Base-by-base conservation (phyloP, 2,797 vertebrate species). In the Amblyraja radiata region DNA sequence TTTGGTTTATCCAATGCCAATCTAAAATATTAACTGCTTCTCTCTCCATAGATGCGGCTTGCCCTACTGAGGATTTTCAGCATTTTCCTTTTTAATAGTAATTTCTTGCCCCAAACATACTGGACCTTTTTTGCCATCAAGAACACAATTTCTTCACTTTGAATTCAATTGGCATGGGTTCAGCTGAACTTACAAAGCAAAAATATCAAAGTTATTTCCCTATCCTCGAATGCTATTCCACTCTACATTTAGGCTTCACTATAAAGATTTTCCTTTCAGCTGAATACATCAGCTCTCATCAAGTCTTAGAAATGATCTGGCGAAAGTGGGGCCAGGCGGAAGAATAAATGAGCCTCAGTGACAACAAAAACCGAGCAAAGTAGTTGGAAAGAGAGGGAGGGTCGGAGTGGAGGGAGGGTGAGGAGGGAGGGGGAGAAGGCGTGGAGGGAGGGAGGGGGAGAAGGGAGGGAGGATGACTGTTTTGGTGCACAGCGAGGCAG, bases 171-270 rank as follows among this genome's bases (percentile, higher is more conserved):
- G 25, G 9, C 28, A 4, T 9, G 80, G 21, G 80, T 83, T 83
- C 81, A 28, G 81, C 54, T 58, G 81, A 58, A 83, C 25, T 61
- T 84, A n/a, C 81, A 84, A 84, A 58, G 46, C 81, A 46, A 83
- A 83, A 23, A 58, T 25, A 25, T 54, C 5, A 10, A 58, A 83
- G 54, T 58, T 58, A 83, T 83, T 83, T 58, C 10, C 28, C 46
- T 58, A 9, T 23, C 23, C 23, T 83, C 39, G 28, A 28, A 74
- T 8, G 46, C 10, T 25, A 46, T 5, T 54, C 25, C 46, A 23
- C 36, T 39, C 36, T 80, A 80, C 18, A 39, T 80, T 80, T 80
- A 46, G 36, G 78, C 78, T 80, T 80, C 78, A 46, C 78, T 80
- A 80, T 6, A 79, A 25, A 81, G 23, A 81, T 16, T 11, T 32